Evolutionary conservation across 2,113 vertebrate genomes (phyloP).

Genomic region (Brachionichthys hirsutus): DNA sequence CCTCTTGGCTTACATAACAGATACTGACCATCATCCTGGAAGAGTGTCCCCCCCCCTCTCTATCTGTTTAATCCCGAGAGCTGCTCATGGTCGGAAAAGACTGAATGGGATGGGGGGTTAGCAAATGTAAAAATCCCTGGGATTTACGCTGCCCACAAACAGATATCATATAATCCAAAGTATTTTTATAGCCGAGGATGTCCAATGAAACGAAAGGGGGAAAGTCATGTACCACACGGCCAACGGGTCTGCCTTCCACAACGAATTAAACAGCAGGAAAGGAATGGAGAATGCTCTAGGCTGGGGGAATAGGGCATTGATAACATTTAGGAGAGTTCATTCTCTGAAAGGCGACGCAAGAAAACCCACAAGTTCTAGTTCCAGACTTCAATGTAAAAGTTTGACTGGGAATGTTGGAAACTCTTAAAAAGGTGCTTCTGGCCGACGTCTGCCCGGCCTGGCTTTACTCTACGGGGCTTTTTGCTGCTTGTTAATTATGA

Average conservation of each 20-base stretch:
- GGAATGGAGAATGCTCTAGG: slow-evolving; percentile 10
- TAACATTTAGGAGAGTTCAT: neutral
- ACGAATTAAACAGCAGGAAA: neutral
- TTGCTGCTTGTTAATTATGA: no score
- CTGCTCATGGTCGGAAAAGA: slow-evolving; percentile 43
- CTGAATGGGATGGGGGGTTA: slow-evolving; percentile 53
- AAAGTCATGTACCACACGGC: slow-evolving; percentile 36
- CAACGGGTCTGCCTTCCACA: slow-evolving; percentile 3
- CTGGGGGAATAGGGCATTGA: neutral
- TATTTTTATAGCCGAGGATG: slow-evolving; percentile 37
- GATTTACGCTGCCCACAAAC: slow-evolving; percentile 67
- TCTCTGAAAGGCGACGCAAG: neutral
- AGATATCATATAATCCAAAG: slow-evolving; percentile 62
- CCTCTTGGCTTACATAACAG: slow-evolving; percentile 66
- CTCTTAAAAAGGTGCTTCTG: slow-evolving; percentile 1
- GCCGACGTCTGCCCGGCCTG: neutral
- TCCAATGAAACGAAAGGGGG: slow-evolving; percentile 18
- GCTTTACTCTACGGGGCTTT: no score
- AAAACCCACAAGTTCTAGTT: neutral
- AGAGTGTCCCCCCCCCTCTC: slow-evolving; percentile 57
- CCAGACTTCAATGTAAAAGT: neutral
- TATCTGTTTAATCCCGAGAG: slow-evolving; percentile 67
- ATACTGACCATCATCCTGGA: slow-evolving; percentile 66
- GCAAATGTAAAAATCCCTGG: slow-evolving; percentile 67
- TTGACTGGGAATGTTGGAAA: neutral